phyloP scores from a whole-genome alignment of 1,140 invertebrate genomes.

The Dolichoris vasculosae region DNA sequence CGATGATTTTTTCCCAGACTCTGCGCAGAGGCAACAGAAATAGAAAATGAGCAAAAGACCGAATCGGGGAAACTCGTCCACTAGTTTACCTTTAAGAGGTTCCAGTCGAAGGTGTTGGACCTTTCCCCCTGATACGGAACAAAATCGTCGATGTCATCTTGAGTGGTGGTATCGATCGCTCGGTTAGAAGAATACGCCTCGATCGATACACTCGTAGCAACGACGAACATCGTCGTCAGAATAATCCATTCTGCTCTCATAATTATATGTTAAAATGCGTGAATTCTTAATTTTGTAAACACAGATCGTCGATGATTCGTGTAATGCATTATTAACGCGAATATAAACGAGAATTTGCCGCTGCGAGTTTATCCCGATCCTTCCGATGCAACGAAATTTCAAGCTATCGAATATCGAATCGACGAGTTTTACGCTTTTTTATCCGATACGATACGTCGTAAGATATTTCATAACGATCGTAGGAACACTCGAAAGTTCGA shows the following conservation, averaged over 20 bases:
- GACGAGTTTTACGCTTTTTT: too few relatives aligned
- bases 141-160: conserved; percentile 74
- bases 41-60: not conserved
- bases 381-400: too few relatives aligned
- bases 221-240: not conserved
- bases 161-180: conserved; percentile 71
- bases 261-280: not conserved
- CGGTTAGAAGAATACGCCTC: not conserved
- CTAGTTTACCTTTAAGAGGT: conserved; percentile 74
- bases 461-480: too few relatives aligned
- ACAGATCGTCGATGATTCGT: not conserved
- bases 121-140: conserved; percentile 74
- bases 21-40: conserved; percentile 55
- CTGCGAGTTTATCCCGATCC: too few relatives aligned
- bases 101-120: conserved; percentile 78
- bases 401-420: too few relatives aligned
- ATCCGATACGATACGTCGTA: too few relatives aligned
- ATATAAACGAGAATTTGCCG: too few relatives aligned
- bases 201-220: not conserved
- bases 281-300: not conserved
- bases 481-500: too few relatives aligned
- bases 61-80: not conserved
- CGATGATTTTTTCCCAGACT: conserved; percentile 63
- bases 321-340: too few relatives aligned
- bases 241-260: not conserved